These are phyloP conservation scores for Callosobruchus maculatus DNA, from an alignment of 2,888 invertebrate genomes.

Conservation along the genomic window DNA sequence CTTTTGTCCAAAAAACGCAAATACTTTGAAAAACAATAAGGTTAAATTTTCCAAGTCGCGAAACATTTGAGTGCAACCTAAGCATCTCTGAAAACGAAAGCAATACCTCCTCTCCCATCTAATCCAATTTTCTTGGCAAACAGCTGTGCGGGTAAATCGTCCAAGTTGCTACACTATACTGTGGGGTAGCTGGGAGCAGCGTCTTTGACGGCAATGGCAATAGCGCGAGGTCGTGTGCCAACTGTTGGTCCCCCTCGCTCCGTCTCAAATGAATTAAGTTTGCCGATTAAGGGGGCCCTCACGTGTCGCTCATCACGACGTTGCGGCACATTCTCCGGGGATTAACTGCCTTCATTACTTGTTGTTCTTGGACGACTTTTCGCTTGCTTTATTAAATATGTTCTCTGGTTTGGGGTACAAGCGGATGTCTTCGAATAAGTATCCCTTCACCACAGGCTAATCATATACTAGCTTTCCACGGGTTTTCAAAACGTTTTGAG, in stretches of 20 bases:
- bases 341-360: neutral
- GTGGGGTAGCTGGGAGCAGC: neutral
- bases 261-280: constrained; percentile 42
- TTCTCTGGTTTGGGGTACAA: neutral
- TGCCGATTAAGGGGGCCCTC: constrained; percentile 40
- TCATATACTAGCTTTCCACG: no score
- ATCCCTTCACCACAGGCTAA: no score
- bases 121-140: neutral
- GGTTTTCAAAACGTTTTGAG: no score
- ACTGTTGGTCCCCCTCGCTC: neutral
- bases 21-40: no score
- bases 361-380: neutral
- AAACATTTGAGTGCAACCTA: no score
- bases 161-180: neutral
- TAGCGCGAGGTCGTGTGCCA: neutral
- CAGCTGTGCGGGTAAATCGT: neutral
- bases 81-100: neutral
- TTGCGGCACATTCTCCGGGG: neutral
- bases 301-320: constrained; percentile 6
- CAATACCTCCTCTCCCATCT: neutral
- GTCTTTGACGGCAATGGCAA: neutral
- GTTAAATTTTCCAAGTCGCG: no score
- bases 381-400: neutral
- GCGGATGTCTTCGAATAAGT: no score
- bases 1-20: no score